Conservation (phyloP, 1,140 invertebrate species). For the Teleopsis dalmanni region DNA sequence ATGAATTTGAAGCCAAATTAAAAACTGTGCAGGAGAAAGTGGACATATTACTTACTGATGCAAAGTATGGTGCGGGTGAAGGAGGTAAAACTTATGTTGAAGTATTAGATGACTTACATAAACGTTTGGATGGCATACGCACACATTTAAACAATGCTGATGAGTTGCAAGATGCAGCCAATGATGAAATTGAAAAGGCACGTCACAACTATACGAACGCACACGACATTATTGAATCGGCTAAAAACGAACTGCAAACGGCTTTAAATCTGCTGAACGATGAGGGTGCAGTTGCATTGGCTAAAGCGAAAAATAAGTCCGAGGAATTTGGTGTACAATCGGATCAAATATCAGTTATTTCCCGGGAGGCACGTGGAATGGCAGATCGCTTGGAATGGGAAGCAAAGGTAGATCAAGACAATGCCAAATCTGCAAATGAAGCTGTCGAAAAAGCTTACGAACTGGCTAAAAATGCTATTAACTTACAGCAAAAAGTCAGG, state of each 20-base stretch:
- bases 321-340: constrained; percentile 84
- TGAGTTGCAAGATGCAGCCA: constrained; percentile 53
- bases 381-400: constrained; percentile 71
- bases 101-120: constrained; percentile 59
- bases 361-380: constrained; percentile 71
- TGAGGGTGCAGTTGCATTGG: constrained; percentile 69
- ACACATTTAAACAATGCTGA: constrained; percentile 57
- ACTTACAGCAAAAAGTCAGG: constrained; percentile 71
- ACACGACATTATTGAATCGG: constrained; percentile 64
- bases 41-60: constrained; percentile 60
- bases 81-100: constrained; percentile 58
- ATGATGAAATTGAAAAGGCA: constrained; percentile 54
- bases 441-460: constrained; percentile 73
- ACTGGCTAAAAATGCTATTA: constrained; percentile 71
- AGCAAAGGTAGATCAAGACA: constrained; percentile 66
- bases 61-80: constrained; percentile 56
- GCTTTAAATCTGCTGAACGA: constrained; percentile 68
- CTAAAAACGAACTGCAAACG: constrained; percentile 63
- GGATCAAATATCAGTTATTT: constrained; percentile 82
- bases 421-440: constrained; percentile 74
- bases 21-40: constrained; percentile 64
- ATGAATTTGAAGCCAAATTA: constrained; percentile 72
- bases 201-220: constrained; percentile 63
- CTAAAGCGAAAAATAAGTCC: constrained; percentile 72
- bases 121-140: constrained; percentile 58